Evolutionary conservation across 2,888 invertebrate species (phyloP).

Genomic region (Poecilus cupreus): DNA sequence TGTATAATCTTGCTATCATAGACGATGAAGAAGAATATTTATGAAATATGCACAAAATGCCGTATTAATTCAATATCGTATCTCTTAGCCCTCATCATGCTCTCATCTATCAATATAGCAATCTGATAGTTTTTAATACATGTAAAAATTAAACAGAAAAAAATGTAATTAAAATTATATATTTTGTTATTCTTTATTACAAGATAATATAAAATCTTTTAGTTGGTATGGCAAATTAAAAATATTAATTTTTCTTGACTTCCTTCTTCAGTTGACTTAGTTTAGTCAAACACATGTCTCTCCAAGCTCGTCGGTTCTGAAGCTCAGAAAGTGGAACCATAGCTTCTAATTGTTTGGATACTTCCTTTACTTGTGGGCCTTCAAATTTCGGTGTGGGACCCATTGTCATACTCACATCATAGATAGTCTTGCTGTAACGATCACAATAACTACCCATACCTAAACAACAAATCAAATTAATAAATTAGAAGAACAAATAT

Average conservation of each 20-base stretch:
- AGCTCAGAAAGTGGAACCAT: constrained; percentile 85
- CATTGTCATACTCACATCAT: constrained; percentile 82
- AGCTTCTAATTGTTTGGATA: constrained; percentile 83
- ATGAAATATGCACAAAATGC: too few relatives aligned
- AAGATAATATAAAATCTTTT: not conserved
- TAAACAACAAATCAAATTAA: constrained; percentile 63
- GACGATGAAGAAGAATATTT: too few relatives aligned
- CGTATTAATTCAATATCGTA: too few relatives aligned
- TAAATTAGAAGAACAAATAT: too few relatives aligned
- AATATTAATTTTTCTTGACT: constrained; percentile 16
- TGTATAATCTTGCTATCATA: too few relatives aligned
- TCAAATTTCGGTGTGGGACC: constrained; percentile 85
- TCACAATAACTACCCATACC: constrained; percentile 79
- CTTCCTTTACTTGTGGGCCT: constrained; percentile 79
- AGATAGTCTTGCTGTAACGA: constrained; percentile 77
- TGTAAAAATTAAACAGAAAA: too few relatives aligned
- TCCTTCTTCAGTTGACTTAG: constrained; percentile 84
- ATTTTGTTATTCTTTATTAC: too few relatives aligned
- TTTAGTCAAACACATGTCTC: constrained; percentile 88
- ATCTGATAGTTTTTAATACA: too few relatives aligned
- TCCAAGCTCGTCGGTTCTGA: constrained; percentile 84
- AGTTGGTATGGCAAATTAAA: not conserved
- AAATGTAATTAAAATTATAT: too few relatives aligned
- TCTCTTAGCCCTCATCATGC: too few relatives aligned
- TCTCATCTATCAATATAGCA: too few relatives aligned